Conservation (phyloP, 2,113 vertebrate genomes). For the Macroglossus sobrinus region DNA sequence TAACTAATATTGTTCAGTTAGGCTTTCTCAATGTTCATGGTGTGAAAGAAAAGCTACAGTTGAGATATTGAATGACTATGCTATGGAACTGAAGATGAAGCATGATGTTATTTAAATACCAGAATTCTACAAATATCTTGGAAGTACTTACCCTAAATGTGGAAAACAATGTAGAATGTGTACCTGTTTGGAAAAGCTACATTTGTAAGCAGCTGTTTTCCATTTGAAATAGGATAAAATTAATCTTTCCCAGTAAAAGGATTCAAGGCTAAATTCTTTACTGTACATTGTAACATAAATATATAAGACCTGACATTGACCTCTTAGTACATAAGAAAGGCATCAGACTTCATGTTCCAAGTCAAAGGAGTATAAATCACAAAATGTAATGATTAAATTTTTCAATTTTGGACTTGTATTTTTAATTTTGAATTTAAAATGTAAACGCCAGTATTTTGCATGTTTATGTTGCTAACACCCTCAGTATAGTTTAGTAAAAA, state of each 20-base stretch:
- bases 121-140: constrained; percentile 9
- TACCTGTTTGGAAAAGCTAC: not conserved
- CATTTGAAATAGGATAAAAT: constrained; percentile 8
- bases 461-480: constrained; percentile 12
- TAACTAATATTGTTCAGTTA: not conserved
- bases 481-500: not conserved
- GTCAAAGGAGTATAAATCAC: not conserved
- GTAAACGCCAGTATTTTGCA: not conserved
- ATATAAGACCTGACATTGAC: constrained; percentile 22
- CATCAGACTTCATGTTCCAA: not conserved
- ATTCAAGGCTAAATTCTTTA: constrained; percentile 24
- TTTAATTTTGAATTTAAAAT: not conserved
- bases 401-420: not conserved
- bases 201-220: constrained; percentile 33
- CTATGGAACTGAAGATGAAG: constrained; percentile 1
- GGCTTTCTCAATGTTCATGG: constrained; percentile 9
- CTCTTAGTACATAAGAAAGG: not conserved
- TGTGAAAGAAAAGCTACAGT: constrained; percentile 19
- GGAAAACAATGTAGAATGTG: not conserved
- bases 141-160: constrained; percentile 5
- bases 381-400: not conserved
- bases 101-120: constrained; percentile 31
- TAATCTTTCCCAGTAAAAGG: not conserved
- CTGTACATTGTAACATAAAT: not conserved
- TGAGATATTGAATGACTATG: not conserved